Evolutionary conservation across 2,797 vertebrate species (phyloP).

Genomic region (Lophura swinhoii): DNA sequence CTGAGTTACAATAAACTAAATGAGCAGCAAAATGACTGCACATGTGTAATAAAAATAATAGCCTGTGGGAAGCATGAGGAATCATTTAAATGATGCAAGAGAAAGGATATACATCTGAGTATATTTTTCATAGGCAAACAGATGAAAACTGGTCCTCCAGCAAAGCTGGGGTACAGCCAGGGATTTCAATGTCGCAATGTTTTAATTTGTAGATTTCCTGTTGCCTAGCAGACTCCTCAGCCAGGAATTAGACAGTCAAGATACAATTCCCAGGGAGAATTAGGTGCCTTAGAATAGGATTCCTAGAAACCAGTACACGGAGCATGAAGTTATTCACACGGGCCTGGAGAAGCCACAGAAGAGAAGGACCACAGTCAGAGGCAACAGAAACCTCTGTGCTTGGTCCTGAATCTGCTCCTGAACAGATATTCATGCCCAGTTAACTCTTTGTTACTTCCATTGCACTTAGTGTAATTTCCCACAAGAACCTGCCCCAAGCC

Average conservation of each 20-base stretch:
- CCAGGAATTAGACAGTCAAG: slow-evolving; percentile 43
- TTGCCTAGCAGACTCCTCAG: slow-evolving; percentile 52
- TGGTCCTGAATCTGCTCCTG: not conserved
- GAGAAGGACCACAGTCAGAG: not conserved
- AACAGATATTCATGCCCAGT: not conserved
- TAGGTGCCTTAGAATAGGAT: slow-evolving; percentile 49
- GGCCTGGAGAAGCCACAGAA: slow-evolving; percentile 30
- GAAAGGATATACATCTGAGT: slow-evolving; percentile 43
- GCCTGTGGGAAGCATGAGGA: slow-evolving; percentile 48
- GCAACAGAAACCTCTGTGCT: not conserved
- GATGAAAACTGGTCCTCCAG: slow-evolving; percentile 53
- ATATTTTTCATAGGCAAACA: slow-evolving; percentile 57
- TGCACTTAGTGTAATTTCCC: not conserved
- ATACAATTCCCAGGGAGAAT: not conserved
- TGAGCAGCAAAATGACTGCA: slow-evolving; percentile 50
- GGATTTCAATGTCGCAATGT: slow-evolving; percentile 58
- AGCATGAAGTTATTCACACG: slow-evolving; percentile 27
- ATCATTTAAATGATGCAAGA: slow-evolving; percentile 64
- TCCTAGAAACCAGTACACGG: slow-evolving; percentile 55
- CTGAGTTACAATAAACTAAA: slow-evolving; percentile 45
- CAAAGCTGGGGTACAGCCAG: slow-evolving; percentile 62
- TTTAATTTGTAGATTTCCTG: slow-evolving; percentile 70
- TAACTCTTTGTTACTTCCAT: not conserved
- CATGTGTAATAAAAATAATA: slow-evolving; percentile 65
- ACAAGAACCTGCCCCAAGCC: not conserved